Evolutionary conservation across 2,113 vertebrate species (phyloP).

Genomic region (Ageneiosus marmoratus): DNA sequence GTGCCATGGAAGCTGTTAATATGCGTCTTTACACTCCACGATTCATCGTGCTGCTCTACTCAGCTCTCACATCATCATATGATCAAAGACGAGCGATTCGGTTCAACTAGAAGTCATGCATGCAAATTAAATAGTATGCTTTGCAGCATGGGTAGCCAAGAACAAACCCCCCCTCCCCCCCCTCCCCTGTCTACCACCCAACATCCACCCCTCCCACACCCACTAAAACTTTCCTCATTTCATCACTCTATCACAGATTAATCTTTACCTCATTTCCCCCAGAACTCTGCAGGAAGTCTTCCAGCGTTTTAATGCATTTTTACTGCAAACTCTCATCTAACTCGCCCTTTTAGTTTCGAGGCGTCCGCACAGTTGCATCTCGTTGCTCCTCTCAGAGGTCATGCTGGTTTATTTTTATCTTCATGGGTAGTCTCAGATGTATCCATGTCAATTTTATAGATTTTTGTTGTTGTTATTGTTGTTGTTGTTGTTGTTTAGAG

Average conservation of each 20-base stretch:
- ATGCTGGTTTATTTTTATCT: conserved; percentile 22
- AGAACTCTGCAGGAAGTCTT: conserved; percentile 11
- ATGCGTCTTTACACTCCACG: background rate
- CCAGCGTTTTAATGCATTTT: background rate
- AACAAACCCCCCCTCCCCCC: background rate
- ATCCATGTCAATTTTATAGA: conserved; percentile 17
- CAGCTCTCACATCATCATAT: conserved; percentile 22
- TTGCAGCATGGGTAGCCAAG: background rate
- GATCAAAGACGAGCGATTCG: conserved; percentile 17
- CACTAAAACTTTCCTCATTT: conserved; percentile 6
- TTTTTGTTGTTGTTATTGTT: background rate
- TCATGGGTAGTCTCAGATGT: background rate
- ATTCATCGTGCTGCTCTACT: background rate
- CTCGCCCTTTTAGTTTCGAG: background rate
- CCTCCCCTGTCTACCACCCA: too few relatives aligned
- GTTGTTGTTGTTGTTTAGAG: background rate
- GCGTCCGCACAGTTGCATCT: background rate
- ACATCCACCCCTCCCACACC: background rate
- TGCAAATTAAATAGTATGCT: conserved; percentile 12
- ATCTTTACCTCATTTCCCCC: conserved; percentile 20
- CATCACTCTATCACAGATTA: conserved; percentile 9
- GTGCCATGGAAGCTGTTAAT: background rate
- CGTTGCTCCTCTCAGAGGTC: background rate
- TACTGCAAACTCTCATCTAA: background rate
- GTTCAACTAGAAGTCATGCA: conserved; percentile 29